A percentile compares a stretch with the other conserved stretches of the same genome.
Evolutionary conservation across 2,113 vertebrate genomes (phyloP).

Genomic region (Clarias gariepinus): DNA sequence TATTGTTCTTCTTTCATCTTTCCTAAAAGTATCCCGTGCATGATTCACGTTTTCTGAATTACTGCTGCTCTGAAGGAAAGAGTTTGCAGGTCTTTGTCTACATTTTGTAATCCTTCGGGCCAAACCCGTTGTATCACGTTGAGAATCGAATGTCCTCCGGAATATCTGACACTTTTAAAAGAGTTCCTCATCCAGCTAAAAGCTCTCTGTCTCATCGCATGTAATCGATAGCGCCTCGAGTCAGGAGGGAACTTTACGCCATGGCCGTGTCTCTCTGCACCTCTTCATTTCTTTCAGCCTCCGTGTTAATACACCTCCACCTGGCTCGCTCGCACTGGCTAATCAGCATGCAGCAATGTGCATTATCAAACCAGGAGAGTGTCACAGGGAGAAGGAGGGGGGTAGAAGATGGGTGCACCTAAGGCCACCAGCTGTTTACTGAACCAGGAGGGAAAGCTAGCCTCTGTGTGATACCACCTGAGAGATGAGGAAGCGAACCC

Average conservation of each 20-base stretch:
- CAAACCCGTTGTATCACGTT: neutral
- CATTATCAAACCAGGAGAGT: constrained; percentile 32
- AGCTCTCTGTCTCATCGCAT: constrained; percentile 3
- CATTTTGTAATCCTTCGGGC: neutral
- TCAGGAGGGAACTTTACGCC: constrained; percentile 24
- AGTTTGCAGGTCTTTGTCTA: neutral
- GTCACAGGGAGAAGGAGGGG: neutral
- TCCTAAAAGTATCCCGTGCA: neutral
- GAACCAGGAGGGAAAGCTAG: constrained; percentile 61
- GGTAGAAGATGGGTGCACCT: neutral
- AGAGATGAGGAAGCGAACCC: constrained; percentile 61
- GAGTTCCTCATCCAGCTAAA: constrained; percentile 11
- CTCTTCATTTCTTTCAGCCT: constrained; percentile 50
- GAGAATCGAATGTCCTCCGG: neutral
- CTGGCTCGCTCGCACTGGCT: constrained; percentile 42
- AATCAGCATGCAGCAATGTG: constrained; percentile 49
- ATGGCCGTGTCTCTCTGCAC: constrained; percentile 48
- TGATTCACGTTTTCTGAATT: neutral
- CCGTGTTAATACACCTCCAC: constrained; percentile 25
- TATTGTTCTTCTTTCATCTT: neutral
- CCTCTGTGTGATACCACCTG: constrained; percentile 68
- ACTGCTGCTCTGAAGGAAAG: neutral
- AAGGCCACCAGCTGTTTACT: constrained; percentile 63
- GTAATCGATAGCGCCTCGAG: constrained; percentile 8
- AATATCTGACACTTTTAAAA: neutral